Base-by-base conservation (phyloP, 2,797 vertebrate genomes). In the Rallus crepitans region DNA sequence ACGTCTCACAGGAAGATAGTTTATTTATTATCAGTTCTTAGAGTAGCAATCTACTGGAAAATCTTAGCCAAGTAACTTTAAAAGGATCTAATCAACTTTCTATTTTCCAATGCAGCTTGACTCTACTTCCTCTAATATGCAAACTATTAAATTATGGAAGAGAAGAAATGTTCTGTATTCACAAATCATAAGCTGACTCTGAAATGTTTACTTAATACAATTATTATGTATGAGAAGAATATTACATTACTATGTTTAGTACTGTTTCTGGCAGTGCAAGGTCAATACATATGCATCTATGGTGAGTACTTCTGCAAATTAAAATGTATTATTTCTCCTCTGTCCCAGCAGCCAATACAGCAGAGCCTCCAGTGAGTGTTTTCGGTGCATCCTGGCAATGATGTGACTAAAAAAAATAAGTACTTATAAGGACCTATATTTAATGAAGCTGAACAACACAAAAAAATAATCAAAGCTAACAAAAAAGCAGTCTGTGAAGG, bases 151-250 rank as follows among this genome's bases (percentile, higher is more conserved):
- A 91, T n/a, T 35, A 77, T 11, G 19, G 23, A 82, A 89, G 9
- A 57, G 39, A 93, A 69, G 14, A 88, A 63, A 37, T 45, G 18
- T 55, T 82, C 20, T 5, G 6, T 45, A 84, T 42, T 87, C 64
- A 90, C 64, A 70, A 52, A 61, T 64, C 64, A 90, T 82, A 82
- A 90, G 18, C 14, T 95, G 63, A 79, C 82, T 87, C 70, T 71
- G n/a, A 73, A 95, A 94, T 28, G 27, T 95, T 94, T 93, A 82
- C 89, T 96, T 91, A 95, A 93, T 52, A 92, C 31, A 25, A 73
- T 90, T 92, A 83, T n/a, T 71, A 88, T 70, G 81, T 55, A 93
- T 68, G 40, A 94, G 68, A 55, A 66, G 27, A 92, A 80, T 82
- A 89, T 78, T 92, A 37, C 9, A 60, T 71, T 86, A 37, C 28